These are phyloP conservation scores for Holotrichia oblita DNA, from an alignment of 1,140 invertebrate genomes.

Conservation along the genomic window DNA sequence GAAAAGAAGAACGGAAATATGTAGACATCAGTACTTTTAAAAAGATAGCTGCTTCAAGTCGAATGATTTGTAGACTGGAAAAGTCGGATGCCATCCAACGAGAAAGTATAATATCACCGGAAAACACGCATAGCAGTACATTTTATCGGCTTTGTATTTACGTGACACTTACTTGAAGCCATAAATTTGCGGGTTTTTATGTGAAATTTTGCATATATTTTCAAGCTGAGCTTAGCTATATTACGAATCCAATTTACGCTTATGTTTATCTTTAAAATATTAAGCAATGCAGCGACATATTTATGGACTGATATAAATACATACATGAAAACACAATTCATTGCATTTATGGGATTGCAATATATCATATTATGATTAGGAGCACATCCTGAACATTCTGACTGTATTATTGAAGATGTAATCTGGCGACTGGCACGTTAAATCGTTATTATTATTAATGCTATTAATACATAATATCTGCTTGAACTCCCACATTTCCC, in stretches of 20 bases:
- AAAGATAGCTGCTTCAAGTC: background rate
- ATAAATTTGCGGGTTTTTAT: conserved; percentile 9
- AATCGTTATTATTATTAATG: too few species aligned
- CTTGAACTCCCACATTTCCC: too few species aligned
- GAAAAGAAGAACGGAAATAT: background rate
- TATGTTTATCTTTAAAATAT: background rate
- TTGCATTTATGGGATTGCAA: too few species aligned
- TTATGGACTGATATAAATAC: too few species aligned
- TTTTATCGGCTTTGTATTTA: conserved; percentile 12
- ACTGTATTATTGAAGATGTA: too few species aligned
- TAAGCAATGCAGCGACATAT: background rate
- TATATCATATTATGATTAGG: too few species aligned
- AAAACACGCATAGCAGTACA: background rate
- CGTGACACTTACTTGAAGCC: background rate
- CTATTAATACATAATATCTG: too few species aligned
- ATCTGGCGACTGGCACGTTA: too few species aligned
- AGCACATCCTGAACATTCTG: too few species aligned
- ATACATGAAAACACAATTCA: too few species aligned
- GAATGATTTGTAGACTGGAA: conserved; percentile 23
- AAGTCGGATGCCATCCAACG: background rate
- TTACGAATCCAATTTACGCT: background rate
- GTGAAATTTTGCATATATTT: background rate
- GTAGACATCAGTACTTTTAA: background rate
- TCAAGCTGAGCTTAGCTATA: background rate
- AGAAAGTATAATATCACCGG: conserved; percentile 13